Conservation (phyloP, 2,113 vertebrate species). For the Hiodon tergisus region DNA sequence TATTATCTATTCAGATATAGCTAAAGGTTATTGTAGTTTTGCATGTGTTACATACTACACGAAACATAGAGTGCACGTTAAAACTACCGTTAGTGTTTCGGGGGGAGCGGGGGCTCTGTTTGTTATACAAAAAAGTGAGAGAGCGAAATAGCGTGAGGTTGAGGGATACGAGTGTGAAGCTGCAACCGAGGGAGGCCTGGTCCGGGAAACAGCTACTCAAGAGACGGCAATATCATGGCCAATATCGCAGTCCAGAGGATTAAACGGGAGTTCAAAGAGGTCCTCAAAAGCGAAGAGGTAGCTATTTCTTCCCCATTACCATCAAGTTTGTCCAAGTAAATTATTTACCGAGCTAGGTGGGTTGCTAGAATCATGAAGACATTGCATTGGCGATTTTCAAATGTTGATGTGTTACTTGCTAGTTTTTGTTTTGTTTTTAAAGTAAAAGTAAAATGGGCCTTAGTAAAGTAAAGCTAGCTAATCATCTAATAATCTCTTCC, state of each 20-base stretch:
- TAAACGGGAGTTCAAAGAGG: constrained; percentile 99
- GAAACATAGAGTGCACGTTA: neutral
- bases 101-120: constrained; percentile 42
- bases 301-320: constrained; percentile 34
- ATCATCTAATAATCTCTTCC: constrained; percentile 4
- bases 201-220: constrained; percentile 35
- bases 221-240: constrained; percentile 75
- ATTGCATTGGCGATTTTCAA: constrained; percentile 42
- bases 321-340: neutral
- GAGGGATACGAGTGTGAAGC: constrained; percentile 23
- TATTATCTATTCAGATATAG: constrained; percentile 36
- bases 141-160: constrained; percentile 19
- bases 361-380: neutral
- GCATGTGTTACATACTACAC: no score
- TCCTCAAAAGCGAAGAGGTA: constrained; percentile 98
- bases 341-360: neutral
- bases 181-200: constrained; percentile 51
- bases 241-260: constrained; percentile 98
- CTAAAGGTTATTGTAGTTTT: neutral
- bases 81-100: constrained; percentile 67
- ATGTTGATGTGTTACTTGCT: constrained; percentile 32
- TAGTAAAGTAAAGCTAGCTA: constrained; percentile 6
- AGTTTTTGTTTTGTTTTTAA: neutral
- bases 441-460: neutral
- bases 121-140: constrained; percentile 37